phyloP scores from a whole-genome alignment of 2,888 invertebrate species.

The Limnephilus marmoratus region DNA sequence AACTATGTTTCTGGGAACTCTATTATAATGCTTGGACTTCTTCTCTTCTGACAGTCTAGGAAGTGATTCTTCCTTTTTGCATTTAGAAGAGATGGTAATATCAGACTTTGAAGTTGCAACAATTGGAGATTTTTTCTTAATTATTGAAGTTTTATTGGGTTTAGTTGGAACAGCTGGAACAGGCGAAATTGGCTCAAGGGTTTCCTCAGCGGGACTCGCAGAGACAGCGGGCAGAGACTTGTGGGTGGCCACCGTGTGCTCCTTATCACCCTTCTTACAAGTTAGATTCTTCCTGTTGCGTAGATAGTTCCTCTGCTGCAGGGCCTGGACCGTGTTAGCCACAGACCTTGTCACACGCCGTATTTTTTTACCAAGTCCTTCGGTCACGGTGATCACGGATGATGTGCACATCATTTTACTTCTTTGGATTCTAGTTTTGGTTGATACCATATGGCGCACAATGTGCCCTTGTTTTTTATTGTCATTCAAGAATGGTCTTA shows the following conservation, averaged over 20 bases:
- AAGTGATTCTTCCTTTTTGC: slow-evolving; percentile 12
- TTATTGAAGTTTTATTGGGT: not conserved
- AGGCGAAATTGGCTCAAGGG: not conserved
- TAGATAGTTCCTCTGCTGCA: slow-evolving; percentile 49
- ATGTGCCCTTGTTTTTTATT: slow-evolving; percentile 68
- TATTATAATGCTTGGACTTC: slow-evolving; percentile 58
- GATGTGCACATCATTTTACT: slow-evolving; percentile 56
- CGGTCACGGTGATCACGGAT: slow-evolving; percentile 65
- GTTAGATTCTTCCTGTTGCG: slow-evolving; percentile 16
- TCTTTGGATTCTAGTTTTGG: slow-evolving; percentile 64
- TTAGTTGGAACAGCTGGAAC: not conserved
- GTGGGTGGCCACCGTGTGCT: slow-evolving; percentile 59
- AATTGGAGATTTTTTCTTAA: slow-evolving; percentile 67
- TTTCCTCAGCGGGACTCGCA: not conserved
- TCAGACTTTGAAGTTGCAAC: slow-evolving; percentile 23
- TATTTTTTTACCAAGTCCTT: slow-evolving; percentile 63
- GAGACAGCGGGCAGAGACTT: not conserved
- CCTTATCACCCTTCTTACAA: slow-evolving; percentile 38
- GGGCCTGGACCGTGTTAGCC: slow-evolving; percentile 47
- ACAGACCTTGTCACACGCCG: slow-evolving; percentile 62
- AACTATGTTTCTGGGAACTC: slow-evolving; percentile 67
- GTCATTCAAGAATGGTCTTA: slow-evolving; percentile 66
- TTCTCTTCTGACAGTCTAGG: slow-evolving; percentile 46
- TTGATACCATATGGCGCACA: slow-evolving; percentile 67
- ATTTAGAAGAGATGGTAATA: slow-evolving; percentile 20